Base-by-base conservation (phyloP, 2,888 invertebrate species). In the Melanophora roralis region DNA sequence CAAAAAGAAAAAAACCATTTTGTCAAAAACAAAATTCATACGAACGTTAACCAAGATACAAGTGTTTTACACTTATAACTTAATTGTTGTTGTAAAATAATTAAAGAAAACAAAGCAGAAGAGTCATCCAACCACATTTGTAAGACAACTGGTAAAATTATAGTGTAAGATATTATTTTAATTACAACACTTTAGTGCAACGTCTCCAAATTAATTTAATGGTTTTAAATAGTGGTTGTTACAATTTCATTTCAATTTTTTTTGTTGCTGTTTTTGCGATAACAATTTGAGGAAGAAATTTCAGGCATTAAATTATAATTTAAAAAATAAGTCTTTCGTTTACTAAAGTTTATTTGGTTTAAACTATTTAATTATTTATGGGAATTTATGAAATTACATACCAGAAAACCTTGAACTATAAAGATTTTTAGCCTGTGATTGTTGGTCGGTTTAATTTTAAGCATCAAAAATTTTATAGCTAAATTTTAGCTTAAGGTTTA, bases 361-460 rank as follows among this genome's bases (percentile, higher is more conserved):
- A 36, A 59, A 59, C 49, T 38, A 8, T 16, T 23, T 14, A 38
- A n/a, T 36, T n/a, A n/a, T n/a, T n/a, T 19, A 6, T 6, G 27
- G 3, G 27, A 7, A 6, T 43, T 62, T 43, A 23, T 11, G 49
- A 64, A 76, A 69, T 43, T 45, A 55, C 11, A n/a, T n/a, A n/a
- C n/a, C n/a, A n/a, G n/a, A n/a, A n/a, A 19, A 45, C 72, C 80
- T 76, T 80, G 75, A 76, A 49, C 79, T 43, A 67, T 43, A 43
- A 32, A 27, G 23, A 43, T 57, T 55, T 60, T 60, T n/a, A n/a
- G n/a, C n/a, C n/a, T n/a, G n/a, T n/a, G n/a, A n/a, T n/a, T n/a
- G n/a, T n/a, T n/a, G n/a, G 21, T 21, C 43, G 51, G 21, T 51
- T 73, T 59, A 38, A 16, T 67, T 57, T 68, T 16, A 32, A 51